These are phyloP conservation scores for Kuschelorhynchus macadamiae DNA, from an alignment of 2,888 invertebrate species.

Conservation along the genomic window DNA sequence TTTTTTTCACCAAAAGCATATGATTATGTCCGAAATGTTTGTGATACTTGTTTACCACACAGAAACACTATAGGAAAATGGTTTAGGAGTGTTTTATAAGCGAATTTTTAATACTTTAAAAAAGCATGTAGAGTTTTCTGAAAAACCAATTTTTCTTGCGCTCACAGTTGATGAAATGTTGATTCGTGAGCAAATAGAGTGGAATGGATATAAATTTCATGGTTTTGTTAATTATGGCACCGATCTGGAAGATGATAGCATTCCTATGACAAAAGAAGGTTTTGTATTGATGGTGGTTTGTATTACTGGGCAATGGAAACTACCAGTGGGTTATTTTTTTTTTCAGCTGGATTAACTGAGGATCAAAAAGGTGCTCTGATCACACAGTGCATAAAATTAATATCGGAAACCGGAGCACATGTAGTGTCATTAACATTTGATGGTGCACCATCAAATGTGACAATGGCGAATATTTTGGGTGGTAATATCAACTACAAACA, in stretches of 20 bases:
- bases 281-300: slow-evolving; percentile 56
- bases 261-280: slow-evolving; percentile 54
- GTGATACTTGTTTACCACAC: no score
- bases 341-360: slow-evolving; percentile 52
- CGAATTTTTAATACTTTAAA: no score
- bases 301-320: slow-evolving; percentile 56
- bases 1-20: no score
- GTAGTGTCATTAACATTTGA: slow-evolving; percentile 56
- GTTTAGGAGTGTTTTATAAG: no score
- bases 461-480: slow-evolving; percentile 23
- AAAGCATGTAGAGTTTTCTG: no score
- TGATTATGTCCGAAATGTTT: no score
- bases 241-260: slow-evolving; percentile 50
- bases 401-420: slow-evolving; percentile 50
- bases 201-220: no score
- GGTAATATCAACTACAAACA: slow-evolving; percentile 1
- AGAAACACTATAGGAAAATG: no score
- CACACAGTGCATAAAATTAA: slow-evolving; percentile 47
- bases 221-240: slow-evolving; percentile 28
- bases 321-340: slow-evolving; percentile 58
- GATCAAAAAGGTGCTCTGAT: slow-evolving; percentile 53
- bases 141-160: no score
- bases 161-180: no score
- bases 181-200: no score
- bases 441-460: slow-evolving; percentile 53